Percentiles rank a stretch among this genome's conserved stretches.
These are phyloP conservation scores for Drosophila colorata DNA, from an alignment of 2,888 invertebrate genomes.

Conservation along the genomic window DNA sequence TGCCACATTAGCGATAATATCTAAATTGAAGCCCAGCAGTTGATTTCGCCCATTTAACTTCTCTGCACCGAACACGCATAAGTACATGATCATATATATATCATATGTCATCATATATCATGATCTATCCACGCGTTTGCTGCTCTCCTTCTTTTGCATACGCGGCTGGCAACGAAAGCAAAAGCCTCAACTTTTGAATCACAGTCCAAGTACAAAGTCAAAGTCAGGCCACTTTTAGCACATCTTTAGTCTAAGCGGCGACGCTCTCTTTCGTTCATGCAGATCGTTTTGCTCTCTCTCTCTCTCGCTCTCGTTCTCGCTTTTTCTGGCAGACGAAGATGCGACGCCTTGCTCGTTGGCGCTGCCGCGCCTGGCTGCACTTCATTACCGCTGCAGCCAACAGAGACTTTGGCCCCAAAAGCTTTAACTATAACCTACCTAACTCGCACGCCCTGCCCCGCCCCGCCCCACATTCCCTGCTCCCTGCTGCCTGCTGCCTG, in stretches of 20 bases:
- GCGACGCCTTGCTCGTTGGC: constrained; percentile 6
- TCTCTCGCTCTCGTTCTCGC: background rate
- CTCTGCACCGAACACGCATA: background rate
- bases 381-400: constrained; percentile 52
- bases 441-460: background rate
- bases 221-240: constrained; percentile 26
- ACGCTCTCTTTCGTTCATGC: background rate
- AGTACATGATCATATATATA: background rate
- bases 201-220: constrained; percentile 34
- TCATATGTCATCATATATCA: background rate
- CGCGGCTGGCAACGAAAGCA: constrained; percentile 42
- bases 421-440: constrained; percentile 42
- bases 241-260: constrained; percentile 1
- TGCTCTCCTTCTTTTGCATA: constrained; percentile 27
- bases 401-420: constrained; percentile 51
- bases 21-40: constrained; percentile 12
- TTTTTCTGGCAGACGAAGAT: background rate
- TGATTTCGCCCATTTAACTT: background rate
- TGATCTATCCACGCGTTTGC: background rate
- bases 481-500: background rate
- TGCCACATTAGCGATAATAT: constrained; percentile 14
- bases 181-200: constrained; percentile 17
- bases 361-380: constrained; percentile 52
- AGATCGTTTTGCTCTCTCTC: constrained; percentile 17
- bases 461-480: background rate